Percentiles rank a stretch among this genome's conserved stretches.
Conservation (phyloP, 2,888 invertebrate genomes). For the Drosophila multiciliata region DNA sequence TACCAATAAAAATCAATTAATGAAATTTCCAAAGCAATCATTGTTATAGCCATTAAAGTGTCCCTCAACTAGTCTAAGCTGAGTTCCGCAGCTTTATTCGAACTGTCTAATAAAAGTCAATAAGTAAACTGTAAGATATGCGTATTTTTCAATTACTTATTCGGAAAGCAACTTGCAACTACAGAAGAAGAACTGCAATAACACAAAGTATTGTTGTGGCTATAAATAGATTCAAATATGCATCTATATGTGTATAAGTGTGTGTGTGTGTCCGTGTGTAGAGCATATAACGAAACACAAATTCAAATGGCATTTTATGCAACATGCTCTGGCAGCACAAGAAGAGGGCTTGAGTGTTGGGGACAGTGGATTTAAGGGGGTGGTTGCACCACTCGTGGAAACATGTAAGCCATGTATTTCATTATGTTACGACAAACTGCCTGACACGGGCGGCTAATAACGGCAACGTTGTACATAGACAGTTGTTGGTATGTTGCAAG, state of each 20-base stretch:
- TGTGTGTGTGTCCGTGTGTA: neutral
- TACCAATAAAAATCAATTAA: conserved; percentile 17
- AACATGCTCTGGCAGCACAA: conserved; percentile 40
- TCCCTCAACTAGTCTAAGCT: neutral
- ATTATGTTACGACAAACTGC: conserved; percentile 79
- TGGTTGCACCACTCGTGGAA: conserved; percentile 46
- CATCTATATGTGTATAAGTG: neutral
- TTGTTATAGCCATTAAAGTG: conserved; percentile 17
- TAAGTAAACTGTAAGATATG: conserved; percentile 69
- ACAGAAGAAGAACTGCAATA: conserved; percentile 15
- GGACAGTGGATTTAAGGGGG: neutral
- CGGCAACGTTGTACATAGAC: conserved; percentile 38
- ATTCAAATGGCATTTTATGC: conserved; percentile 76
- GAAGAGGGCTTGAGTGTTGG: neutral
- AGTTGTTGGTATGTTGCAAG: conserved; percentile 26
- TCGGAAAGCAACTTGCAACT: conserved; percentile 49
- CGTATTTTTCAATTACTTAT: conserved; percentile 76
- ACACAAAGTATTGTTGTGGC: neutral
- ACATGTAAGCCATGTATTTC: conserved; percentile 76
- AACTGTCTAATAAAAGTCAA: conserved; percentile 79
- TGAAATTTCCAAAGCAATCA: conserved; percentile 3
- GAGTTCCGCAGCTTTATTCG: conserved; percentile 22
- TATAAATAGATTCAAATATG: neutral
- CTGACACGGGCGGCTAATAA: conserved; percentile 77
- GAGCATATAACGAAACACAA: conserved; percentile 61